phyloP scores from a whole-genome alignment of 2,113 vertebrate genomes.

The Galemys pyrenaicus region DNA sequence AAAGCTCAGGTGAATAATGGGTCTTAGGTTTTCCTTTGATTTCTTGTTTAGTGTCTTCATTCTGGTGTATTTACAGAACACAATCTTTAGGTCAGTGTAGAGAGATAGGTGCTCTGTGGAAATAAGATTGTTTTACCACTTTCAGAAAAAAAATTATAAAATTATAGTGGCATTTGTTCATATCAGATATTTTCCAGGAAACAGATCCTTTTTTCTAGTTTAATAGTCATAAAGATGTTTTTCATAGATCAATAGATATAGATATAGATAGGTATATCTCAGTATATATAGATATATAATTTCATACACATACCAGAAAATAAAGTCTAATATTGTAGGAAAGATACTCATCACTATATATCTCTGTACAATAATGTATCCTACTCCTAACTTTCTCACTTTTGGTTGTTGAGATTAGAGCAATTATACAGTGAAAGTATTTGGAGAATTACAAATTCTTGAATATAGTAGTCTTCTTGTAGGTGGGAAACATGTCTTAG shows the following conservation, averaged over 20 bases:
- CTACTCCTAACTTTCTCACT: neutral
- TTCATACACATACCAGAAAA: neutral
- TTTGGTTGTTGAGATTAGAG: neutral
- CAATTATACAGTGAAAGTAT: slow-evolving; percentile 8
- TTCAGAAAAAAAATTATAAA: neutral
- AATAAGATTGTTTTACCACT: neutral
- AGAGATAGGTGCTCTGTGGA: neutral
- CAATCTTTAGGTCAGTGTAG: neutral
- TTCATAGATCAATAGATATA: too few relatives aligned
- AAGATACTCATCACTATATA: neutral
- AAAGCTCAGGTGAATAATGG: neutral
- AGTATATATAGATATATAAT: too few relatives aligned
- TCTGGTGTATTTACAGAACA: neutral
- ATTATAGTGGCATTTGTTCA: neutral
- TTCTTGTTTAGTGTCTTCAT: slow-evolving; percentile 2
- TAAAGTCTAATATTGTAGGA: neutral
- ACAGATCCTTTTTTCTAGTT: neutral
- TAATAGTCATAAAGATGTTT: neutral
- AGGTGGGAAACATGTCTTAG: neutral
- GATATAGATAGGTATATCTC: too few relatives aligned
- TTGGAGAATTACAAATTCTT: neutral
- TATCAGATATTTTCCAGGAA: neutral
- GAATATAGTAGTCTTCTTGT: neutral
- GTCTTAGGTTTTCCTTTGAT: neutral
- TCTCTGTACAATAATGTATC: neutral